Conservation (phyloP, 2,888 invertebrate species). For the Nebria brevicollis region DNA sequence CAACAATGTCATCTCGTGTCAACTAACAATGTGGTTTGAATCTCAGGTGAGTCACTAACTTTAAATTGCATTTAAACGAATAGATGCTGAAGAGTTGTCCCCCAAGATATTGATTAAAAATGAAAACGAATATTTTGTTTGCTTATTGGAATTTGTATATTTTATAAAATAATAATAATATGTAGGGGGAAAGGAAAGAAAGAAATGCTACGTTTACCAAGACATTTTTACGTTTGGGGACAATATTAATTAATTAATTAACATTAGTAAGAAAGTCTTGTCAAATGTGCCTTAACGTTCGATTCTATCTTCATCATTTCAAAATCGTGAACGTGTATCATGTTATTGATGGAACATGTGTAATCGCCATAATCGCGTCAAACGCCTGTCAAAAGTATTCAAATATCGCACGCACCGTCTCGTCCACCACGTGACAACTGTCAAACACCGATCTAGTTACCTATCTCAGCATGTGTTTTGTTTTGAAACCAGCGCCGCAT, state of each 20-base stretch:
- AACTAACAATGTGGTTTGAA: slow-evolving; percentile 64
- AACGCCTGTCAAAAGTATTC: not conserved
- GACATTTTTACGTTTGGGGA: too few relatives aligned
- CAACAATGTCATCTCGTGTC: slow-evolving; percentile 61
- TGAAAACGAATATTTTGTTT: too few relatives aligned
- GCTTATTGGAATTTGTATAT: too few relatives aligned
- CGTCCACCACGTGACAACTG: slow-evolving; percentile 62
- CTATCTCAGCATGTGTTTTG: slow-evolving; percentile 65
- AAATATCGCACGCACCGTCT: not conserved
- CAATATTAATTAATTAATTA: too few relatives aligned
- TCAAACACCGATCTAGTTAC: slow-evolving; percentile 63
- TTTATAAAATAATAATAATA: too few relatives aligned
- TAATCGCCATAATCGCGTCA: not conserved
- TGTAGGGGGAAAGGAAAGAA: too few relatives aligned
- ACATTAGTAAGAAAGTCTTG: too few relatives aligned
- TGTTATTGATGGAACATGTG: too few relatives aligned
- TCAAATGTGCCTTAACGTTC: too few relatives aligned
- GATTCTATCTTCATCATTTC: not conserved
- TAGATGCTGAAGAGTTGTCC: too few relatives aligned
- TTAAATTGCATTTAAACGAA: not conserved
- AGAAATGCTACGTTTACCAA: too few relatives aligned
- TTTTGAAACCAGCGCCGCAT: slow-evolving; percentile 64
- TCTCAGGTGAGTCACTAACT: slow-evolving; percentile 60
- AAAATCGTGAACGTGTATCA: not conserved
- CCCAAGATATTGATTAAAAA: too few relatives aligned